Percentiles rank a stretch among this genome's conserved stretches.
Conservation (phyloP, 2,113 vertebrate species). For the Anguilla rostrata region DNA sequence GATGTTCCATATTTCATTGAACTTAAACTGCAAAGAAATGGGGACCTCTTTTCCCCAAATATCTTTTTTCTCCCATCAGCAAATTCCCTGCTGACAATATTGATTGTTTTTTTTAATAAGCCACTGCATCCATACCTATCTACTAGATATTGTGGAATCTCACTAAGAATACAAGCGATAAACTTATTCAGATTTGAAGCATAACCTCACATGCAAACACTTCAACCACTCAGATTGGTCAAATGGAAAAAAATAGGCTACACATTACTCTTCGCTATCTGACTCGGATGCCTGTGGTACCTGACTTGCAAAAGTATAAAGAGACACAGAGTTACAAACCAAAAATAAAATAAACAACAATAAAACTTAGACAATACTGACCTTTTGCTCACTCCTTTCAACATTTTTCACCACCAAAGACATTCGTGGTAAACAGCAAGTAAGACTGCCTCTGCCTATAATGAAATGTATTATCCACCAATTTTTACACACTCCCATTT, state of each 20-base stretch:
- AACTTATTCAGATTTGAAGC: background rate
- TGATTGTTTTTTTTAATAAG: background rate
- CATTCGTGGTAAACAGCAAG: background rate
- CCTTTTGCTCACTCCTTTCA: background rate
- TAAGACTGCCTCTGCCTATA: background rate
- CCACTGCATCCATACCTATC: background rate
- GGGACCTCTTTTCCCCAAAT: background rate
- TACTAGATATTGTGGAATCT: background rate
- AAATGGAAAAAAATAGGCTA: background rate
- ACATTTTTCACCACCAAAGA: background rate
- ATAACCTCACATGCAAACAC: background rate
- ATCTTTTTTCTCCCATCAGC: background rate
- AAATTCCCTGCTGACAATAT: background rate
- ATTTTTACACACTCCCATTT: background rate
- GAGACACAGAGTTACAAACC: slow-evolving; percentile 3
- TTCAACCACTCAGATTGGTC: background rate
- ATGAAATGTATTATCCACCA: background rate
- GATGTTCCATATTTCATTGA: background rate
- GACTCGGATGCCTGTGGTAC: background rate
- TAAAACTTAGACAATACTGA: background rate
- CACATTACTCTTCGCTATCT: background rate
- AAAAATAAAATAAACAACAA: background rate
- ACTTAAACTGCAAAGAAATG: background rate
- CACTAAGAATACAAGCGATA: background rate
- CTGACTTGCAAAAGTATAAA: background rate